phyloP scores from a whole-genome alignment of 2,797 vertebrate species.

The Otus scops region DNA sequence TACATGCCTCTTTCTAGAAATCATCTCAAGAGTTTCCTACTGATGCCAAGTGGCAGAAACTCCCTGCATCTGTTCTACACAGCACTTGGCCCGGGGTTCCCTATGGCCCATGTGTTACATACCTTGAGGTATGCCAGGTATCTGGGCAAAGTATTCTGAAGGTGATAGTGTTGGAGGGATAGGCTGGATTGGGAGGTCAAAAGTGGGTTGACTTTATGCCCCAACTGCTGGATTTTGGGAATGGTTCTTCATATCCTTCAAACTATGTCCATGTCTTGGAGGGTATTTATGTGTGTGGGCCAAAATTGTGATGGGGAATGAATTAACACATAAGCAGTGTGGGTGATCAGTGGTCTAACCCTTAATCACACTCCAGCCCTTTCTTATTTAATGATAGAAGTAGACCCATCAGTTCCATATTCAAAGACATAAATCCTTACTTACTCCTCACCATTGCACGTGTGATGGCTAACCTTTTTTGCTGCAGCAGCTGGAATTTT shows the following conservation, averaged over 20 bases:
- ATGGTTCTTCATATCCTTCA: background rate
- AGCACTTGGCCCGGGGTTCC: background rate
- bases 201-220: background rate
- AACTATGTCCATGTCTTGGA: background rate
- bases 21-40: background rate
- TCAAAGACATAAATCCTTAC: background rate
- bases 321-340: background rate
- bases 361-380: background rate
- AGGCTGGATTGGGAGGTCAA: background rate
- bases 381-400: background rate
- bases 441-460: background rate
- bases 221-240: background rate
- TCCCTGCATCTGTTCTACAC: background rate
- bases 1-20: background rate
- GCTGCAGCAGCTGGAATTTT: background rate
- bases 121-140: background rate
- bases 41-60: background rate
- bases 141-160: background rate
- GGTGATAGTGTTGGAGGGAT: background rate
- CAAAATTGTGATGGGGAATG: background rate
- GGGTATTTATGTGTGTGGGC: background rate
- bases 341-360: rapidly evolving
- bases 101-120: background rate
- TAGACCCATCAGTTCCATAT: background rate
- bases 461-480: background rate